Conservation (phyloP, 2,888 invertebrate species). For the Hemicrepidius hirtus region DNA sequence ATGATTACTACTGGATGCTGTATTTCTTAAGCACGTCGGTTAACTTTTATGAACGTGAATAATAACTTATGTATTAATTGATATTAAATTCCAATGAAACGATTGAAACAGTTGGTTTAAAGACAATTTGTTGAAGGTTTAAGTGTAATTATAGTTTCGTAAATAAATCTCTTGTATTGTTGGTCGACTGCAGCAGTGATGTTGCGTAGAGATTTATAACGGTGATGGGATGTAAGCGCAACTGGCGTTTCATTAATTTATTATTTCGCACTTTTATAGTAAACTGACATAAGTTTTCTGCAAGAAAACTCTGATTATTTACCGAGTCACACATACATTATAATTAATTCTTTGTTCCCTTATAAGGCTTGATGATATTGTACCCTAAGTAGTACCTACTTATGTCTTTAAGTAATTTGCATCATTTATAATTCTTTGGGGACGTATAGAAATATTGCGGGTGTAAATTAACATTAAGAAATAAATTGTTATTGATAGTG, state of each 20-base stretch:
- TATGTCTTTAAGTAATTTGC: slow-evolving; percentile 55
- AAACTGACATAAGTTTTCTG: slow-evolving; percentile 36
- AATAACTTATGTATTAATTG: neutral
- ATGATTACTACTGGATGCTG: no score
- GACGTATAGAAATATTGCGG: slow-evolving; percentile 47
- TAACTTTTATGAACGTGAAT: no score
- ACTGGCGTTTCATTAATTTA: slow-evolving; percentile 39
- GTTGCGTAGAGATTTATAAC: slow-evolving; percentile 40
- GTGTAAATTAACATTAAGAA: slow-evolving; percentile 45
- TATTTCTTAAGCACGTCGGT: no score
- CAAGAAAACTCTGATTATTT: slow-evolving; percentile 45
- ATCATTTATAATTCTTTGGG: slow-evolving; percentile 41
- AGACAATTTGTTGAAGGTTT: slow-evolving; percentile 14
- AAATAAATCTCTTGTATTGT: slow-evolving; percentile 30
- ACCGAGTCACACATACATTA: slow-evolving; percentile 49
- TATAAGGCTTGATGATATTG: slow-evolving; percentile 55
- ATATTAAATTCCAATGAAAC: neutral
- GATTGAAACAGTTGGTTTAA: neutral
- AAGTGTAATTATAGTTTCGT: slow-evolving; percentile 20
- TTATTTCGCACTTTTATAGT: slow-evolving; percentile 51
- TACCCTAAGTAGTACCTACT: slow-evolving; percentile 55
- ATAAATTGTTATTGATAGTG: slow-evolving; percentile 41
- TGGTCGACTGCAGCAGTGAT: slow-evolving; percentile 14
- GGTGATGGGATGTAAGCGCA: slow-evolving; percentile 32
- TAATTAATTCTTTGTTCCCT: slow-evolving; percentile 55